Percentiles rank a stretch among this genome's conserved stretches.
Conservation (phyloP, 2,797 vertebrate species). For the Gadopsis bispinosus region DNA sequence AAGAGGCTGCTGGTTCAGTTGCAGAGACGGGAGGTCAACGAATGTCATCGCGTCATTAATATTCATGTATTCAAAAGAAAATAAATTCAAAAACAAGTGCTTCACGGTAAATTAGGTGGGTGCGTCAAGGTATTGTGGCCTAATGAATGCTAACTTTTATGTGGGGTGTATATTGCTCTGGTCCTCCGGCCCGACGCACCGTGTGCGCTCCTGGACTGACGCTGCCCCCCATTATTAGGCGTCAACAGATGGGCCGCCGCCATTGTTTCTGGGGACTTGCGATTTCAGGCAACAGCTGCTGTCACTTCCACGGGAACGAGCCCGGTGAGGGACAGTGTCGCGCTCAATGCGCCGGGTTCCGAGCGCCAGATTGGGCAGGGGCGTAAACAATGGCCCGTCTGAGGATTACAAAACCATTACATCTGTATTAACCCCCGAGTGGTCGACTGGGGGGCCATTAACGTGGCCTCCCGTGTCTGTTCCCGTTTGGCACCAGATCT, state of each 20-base stretch:
- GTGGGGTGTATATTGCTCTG: slow-evolving; percentile 94
- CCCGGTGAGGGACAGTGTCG: slow-evolving; percentile 71
- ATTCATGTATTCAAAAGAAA: slow-evolving; percentile 87
- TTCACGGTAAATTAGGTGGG: slow-evolving; percentile 86
- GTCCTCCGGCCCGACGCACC: slow-evolving; percentile 88
- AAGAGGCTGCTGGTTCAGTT: slow-evolving; percentile 65
- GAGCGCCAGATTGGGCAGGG: slow-evolving; percentile 85
- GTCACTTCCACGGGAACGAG: slow-evolving; percentile 87
- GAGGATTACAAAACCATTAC: slow-evolving; percentile 89
- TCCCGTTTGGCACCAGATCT: slow-evolving; percentile 70
- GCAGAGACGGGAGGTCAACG: slow-evolving; percentile 79
- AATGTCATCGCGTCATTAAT: slow-evolving; percentile 84
- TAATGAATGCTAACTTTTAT: slow-evolving; percentile 93
- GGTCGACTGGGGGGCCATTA: slow-evolving; percentile 78
- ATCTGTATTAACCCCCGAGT: slow-evolving; percentile 83
- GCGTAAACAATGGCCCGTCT: slow-evolving; percentile 82
- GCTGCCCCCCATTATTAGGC: slow-evolving; percentile 89
- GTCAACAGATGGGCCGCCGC: slow-evolving; percentile 95
- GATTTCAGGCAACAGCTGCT: slow-evolving; percentile 97
- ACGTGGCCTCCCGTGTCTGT: slow-evolving; percentile 53
- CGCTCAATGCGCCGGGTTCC: slow-evolving; percentile 75
- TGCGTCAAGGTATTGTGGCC: slow-evolving; percentile 90
- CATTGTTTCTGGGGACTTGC: slow-evolving; percentile 89
- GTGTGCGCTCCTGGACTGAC: slow-evolving; percentile 93
- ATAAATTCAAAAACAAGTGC: slow-evolving; percentile 87